Conservation (phyloP, 2,888 invertebrate genomes). For the Amorpha juglandis region DNA sequence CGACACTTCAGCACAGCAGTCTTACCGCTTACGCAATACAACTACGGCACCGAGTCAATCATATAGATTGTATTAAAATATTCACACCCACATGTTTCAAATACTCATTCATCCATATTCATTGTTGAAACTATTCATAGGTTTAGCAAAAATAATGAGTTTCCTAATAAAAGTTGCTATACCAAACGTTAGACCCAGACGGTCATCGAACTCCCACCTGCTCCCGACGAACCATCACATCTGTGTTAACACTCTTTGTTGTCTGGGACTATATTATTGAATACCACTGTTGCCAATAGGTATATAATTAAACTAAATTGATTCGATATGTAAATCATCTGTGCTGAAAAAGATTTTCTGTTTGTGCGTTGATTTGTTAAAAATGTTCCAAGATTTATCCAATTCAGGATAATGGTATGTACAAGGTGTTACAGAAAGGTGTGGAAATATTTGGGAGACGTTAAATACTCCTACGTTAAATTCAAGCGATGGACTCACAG, state of each 20-base stretch:
- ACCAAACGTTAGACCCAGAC: constrained; percentile 31
- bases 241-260: constrained; percentile 42
- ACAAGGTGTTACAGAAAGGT: no score
- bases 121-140: constrained; percentile 4
- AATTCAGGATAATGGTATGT: neutral
- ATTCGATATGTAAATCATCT: neutral
- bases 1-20: no score
- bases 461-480: no score
- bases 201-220: constrained; percentile 37
- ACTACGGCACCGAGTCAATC: no score
- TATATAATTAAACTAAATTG: neutral
- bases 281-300: neutral
- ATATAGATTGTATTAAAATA: no score
- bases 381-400: neutral
- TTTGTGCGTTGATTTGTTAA: neutral
- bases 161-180: constrained; percentile 15
- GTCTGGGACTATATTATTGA: constrained; percentile 35
- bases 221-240: constrained; percentile 28
- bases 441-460: no score
- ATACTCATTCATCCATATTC: neutral
- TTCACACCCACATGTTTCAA: neutral
- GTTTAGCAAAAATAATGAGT: neutral
- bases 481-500: no score
- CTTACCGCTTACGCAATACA: no score
- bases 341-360: neutral